phyloP scores from a whole-genome alignment of 2,797 vertebrate species.

The Ctenochaetus hawaiiensis region DNA sequence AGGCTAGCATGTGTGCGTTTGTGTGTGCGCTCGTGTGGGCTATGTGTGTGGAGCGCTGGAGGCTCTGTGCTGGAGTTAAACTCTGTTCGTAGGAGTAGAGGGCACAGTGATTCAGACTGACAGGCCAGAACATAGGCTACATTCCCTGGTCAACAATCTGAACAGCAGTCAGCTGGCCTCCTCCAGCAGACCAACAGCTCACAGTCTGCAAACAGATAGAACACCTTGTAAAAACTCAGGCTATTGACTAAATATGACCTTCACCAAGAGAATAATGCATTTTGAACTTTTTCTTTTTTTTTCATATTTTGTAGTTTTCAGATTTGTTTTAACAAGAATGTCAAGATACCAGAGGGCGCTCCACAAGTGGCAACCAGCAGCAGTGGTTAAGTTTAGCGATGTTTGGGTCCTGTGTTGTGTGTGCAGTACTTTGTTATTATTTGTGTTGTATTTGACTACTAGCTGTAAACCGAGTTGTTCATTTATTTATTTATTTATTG shows the following conservation, averaged over 20 bases:
- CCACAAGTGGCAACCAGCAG: too few species aligned
- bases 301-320: too few species aligned
- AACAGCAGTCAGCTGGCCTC: slow-evolving; percentile 60
- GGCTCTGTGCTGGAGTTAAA: slow-evolving; percentile 70
- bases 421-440: too few species aligned
- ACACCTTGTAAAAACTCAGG: not conserved
- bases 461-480: too few species aligned
- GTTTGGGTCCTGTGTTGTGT: too few species aligned
- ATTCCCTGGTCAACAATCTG: slow-evolving; percentile 53
- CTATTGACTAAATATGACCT: not conserved
- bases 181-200: slow-evolving; percentile 32
- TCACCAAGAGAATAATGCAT: not conserved
- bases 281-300: not conserved
- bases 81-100: slow-evolving; percentile 60
- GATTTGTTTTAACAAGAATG: too few species aligned
- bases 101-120: slow-evolving; percentile 74
- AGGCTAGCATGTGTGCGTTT: slow-evolving; percentile 42
- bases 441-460: too few species aligned
- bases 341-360: too few species aligned
- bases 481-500: too few species aligned
- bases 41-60: slow-evolving; percentile 50
- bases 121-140: slow-evolving; percentile 64
- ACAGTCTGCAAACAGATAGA: slow-evolving; percentile 18
- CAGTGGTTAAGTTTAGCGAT: too few species aligned
- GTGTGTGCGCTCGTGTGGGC: slow-evolving; percentile 26